These are phyloP conservation scores for Myrmecophaga tridactyla DNA, from an alignment of 2,113 vertebrate genomes.

Conservation along the genomic window DNA sequence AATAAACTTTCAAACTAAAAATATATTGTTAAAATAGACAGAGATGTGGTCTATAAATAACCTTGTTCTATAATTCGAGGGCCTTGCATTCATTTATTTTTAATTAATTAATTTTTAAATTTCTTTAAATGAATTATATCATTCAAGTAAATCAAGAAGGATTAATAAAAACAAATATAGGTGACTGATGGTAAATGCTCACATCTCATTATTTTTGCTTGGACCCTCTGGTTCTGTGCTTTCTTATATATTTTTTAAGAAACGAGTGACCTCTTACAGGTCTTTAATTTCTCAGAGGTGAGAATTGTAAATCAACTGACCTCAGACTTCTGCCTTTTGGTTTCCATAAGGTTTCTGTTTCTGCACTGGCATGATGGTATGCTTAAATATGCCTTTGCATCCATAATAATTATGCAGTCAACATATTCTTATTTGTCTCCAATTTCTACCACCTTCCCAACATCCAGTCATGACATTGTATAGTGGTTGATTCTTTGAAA, in stretches of 20 bases:
- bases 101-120: background rate
- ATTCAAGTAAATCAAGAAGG: background rate
- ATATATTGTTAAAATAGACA: background rate
- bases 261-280: background rate
- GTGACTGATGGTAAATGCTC: background rate
- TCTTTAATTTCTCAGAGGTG: background rate
- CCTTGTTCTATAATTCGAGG: background rate
- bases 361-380: fast-evolving
- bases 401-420: too few species aligned
- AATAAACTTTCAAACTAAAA: background rate
- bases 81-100: background rate
- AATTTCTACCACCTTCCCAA: background rate
- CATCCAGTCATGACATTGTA: background rate
- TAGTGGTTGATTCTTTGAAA: background rate
- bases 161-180: background rate
- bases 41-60: background rate
- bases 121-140: background rate
- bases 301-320: background rate
- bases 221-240: background rate
- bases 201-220: background rate
- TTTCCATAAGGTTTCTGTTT: background rate
- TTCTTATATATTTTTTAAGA: background rate
- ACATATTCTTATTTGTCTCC: background rate
- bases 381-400: background rate
- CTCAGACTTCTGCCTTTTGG: background rate